Conservation (phyloP, 2,797 vertebrate genomes). For the Squalus acanthias region DNA sequence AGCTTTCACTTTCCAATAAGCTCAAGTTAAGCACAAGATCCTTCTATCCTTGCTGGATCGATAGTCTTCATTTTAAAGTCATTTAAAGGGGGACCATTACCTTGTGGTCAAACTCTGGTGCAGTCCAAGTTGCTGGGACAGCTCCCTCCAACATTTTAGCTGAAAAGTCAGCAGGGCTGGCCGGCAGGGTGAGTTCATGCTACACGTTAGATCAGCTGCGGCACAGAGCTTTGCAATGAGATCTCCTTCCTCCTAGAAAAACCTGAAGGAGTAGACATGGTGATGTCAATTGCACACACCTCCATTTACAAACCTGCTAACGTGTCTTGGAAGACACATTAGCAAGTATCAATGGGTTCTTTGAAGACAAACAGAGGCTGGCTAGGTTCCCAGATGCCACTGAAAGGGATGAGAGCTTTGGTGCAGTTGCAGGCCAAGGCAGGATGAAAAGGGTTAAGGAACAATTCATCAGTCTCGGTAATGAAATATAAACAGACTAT, state of each 20-base stretch:
- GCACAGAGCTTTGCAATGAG: neutral
- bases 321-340: constrained; percentile 15
- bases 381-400: constrained; percentile 26
- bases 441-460: constrained; percentile 28
- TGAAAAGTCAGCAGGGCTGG: neutral
- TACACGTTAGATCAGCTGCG: neutral
- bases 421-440: neutral
- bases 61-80: neutral
- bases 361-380: constrained; percentile 28
- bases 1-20: neutral
- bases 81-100: neutral
- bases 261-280: neutral
- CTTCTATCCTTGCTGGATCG: neutral
- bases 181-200: neutral
- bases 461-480: neutral
- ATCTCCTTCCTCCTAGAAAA: neutral
- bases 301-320: constrained; percentile 25
- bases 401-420: neutral
- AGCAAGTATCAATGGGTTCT: constrained; percentile 24
- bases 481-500: constrained; percentile 35
- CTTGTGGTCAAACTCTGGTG: neutral
- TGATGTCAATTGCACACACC: constrained; percentile 16
- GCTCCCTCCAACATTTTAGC: neutral
- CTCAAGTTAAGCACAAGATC: neutral
- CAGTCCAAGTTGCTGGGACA: neutral